Evolutionary conservation across 2,797 vertebrate genomes (phyloP), one percentile per base, ranked within the genome.

Genomic region (Falco naumanni): DNA sequence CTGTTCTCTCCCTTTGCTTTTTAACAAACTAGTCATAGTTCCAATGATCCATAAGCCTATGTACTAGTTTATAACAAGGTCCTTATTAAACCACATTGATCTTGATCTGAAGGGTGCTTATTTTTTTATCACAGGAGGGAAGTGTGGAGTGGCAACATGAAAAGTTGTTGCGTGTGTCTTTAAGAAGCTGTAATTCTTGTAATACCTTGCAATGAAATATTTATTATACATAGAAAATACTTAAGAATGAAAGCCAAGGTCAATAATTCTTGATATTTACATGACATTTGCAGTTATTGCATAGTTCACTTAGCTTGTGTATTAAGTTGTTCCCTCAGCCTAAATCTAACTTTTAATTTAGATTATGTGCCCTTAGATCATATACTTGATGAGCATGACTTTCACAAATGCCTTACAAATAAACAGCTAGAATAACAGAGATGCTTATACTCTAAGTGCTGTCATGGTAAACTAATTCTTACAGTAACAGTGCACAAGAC

Each of bases 301-400:
- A 37, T 39, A 28, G 41, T 79, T 90, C 7, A 0, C 16, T 76
- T 91, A 51, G 31, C n/a, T 74, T 70, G 24, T 56, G 29, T 81
- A 54, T 78, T 61, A 88, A 69, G 2, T 57, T 88, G 21, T 92
- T 92, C 43, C 31, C 34, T 86, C 28, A 45, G 28, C 41, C 69
- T 71, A 66, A 87, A 89, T 91, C 37, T 80, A 48, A 80, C 29
- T 95, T 88, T 79, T 72, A 76, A 81, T 94, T 94, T 89, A 69
- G 68, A 83, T 91, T 59, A 64, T 68, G 19, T 59, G 17, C 21
- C 65, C 15, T 80, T 84, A 41, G 39, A 74, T 80, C 80, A 53
- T 28, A 50, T 10, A 43, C 24, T 87, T 61, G 31, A 84, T 75
- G 74, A 79, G 6, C 15, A 5, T 45, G 56, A 69, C 33, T 95